Percentiles rank a stretch among this genome's conserved stretches.
Conservation (phyloP, 1,140 invertebrate genomes). For the Pristionchus pacificus region DNA sequence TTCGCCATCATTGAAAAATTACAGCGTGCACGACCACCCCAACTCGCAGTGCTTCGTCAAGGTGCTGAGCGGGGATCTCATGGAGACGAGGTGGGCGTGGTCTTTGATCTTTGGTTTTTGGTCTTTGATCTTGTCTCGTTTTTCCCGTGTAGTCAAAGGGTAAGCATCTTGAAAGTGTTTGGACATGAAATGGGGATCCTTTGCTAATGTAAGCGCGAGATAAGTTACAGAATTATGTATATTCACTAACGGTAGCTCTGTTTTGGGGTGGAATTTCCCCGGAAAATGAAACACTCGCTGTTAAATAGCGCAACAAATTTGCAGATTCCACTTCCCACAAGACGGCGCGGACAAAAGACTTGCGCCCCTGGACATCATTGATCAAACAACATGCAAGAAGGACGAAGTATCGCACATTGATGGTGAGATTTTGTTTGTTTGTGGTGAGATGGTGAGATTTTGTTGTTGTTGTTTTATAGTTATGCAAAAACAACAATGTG, state of each 20-base stretch:
- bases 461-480: neutral
- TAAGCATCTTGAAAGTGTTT: neutral
- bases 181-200: neutral
- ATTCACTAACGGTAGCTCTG: neutral
- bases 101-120: too few relatives aligned
- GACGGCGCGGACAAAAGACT: slow-evolving; percentile 52
- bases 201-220: neutral
- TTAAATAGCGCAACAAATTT: neutral
- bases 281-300: neutral
- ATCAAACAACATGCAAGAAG: slow-evolving; percentile 63
- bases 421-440: slow-evolving; percentile 65
- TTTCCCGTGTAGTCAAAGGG: neutral
- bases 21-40: slow-evolving; percentile 87
- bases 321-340: neutral
- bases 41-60: slow-evolving; percentile 97
- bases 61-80: slow-evolving; percentile 64
- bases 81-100: slow-evolving; percentile 69
- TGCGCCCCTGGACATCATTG: slow-evolving; percentile 47
- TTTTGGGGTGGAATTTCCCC: neutral
- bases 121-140: too few relatives aligned
- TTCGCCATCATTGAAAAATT: slow-evolving; percentile 8
- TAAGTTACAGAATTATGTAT: neutral
- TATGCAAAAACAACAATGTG: too few relatives aligned
- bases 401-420: slow-evolving; percentile 91
- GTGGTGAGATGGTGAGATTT: neutral